Evolutionary conservation across 2,888 invertebrate genomes (phyloP).

Genomic region (Monoplex corrugatus): DNA sequence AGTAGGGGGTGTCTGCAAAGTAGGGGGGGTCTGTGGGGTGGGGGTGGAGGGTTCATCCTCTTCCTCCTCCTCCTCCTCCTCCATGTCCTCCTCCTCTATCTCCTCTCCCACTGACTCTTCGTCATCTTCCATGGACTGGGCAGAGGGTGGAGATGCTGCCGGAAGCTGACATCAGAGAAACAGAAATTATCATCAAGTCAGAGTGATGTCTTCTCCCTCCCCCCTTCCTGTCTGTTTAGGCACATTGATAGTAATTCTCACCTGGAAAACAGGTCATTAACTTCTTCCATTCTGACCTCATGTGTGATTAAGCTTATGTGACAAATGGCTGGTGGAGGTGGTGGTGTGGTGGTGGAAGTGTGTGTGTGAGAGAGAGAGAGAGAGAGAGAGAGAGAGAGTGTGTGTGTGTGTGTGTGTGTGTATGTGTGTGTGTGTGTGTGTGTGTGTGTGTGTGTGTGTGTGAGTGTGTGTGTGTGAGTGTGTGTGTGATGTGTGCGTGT

Average conservation of each 20-base stretch:
- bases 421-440: neutral
- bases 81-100: constrained; percentile 59
- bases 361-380: neutral
- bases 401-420: neutral
- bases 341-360: neutral
- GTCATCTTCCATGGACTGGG: constrained; percentile 45
- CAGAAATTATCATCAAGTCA: neutral
- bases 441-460: neutral
- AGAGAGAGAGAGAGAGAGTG: neutral
- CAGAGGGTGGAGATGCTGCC: neutral
- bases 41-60: constrained; percentile 31
- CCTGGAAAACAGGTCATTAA: no score
- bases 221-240: no score
- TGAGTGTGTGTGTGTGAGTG: constrained; percentile 22
- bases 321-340: constrained; percentile 12
- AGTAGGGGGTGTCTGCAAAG: neutral
- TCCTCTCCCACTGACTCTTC: constrained; percentile 61
- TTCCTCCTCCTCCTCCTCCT: constrained; percentile 42
- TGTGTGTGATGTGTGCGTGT: constrained; percentile 17
- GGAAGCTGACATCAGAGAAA: neutral
- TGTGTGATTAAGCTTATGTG: no score
- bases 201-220: neutral
- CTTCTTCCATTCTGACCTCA: no score
- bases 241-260: no score
- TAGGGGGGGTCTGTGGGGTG: constrained; percentile 44